Evolutionary conservation across 2,797 vertebrate species (phyloP), one percentile per base, ranked within the genome.

Genomic region (Oryzias sinensis): DNA sequence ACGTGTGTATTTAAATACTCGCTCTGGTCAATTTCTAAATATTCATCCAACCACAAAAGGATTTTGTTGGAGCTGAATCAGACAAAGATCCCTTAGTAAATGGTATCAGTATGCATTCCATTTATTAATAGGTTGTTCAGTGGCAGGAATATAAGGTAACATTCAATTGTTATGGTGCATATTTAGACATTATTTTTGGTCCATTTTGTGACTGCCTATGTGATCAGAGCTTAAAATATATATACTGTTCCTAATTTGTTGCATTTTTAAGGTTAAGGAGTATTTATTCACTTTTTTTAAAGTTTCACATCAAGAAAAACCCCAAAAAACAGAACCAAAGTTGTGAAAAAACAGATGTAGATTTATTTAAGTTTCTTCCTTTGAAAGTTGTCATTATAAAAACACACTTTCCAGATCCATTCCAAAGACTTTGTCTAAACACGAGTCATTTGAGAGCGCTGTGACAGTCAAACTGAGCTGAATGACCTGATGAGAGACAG

Each of bases 101-200:
- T 56, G 29, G 57, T 65, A 63, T 77, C 77, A 79, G 84, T 79
- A 68, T 73, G 47, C 40, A 15, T 68, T 58, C 60, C 25, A 68
- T 43, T 71, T 50, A 50, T 22, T 56, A 71, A 53, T 62, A 55
- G 68, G 67, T 70, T 77, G 74, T 74, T 82, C 48, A 66, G 46
- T 60, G 72, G 70, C 60, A 43, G 15, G 70, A 59, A 66, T 65
- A 83, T 78, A 78, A 79, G 80, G 75, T 79, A 88, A 84, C 73
- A 74, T 76, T 45, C 49, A 68, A 84, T n/a, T n/a, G n/a, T n/a
- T n/a, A n/a, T n/a, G n/a, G 27, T 5, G 27, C 27, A 27, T 27
- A 6, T 27, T 27, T 27, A 27, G 27, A 37, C 18, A 22, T 11
- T 45, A 4, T 53, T 62, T 62, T 17, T 11, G 9, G 14, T 48